These are phyloP conservation scores for Byasa hedistus DNA, from an alignment of 2,888 invertebrate genomes.

Conservation along the genomic window DNA sequence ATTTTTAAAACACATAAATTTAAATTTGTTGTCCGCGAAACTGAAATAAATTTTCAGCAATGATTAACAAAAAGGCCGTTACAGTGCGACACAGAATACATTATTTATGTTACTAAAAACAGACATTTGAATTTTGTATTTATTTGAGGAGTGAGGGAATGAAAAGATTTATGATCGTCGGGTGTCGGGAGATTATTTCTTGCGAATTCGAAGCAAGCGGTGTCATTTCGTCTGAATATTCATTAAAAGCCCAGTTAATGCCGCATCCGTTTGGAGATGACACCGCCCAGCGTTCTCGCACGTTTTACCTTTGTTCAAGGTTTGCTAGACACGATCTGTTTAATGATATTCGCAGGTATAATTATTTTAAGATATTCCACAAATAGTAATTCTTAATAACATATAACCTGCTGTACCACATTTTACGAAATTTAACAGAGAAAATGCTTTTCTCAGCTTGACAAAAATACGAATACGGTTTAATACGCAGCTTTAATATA, in stretches of 20 bases:
- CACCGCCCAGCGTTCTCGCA: slow-evolving; percentile 43
- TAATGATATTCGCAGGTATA: slow-evolving; percentile 39
- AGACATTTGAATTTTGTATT: slow-evolving; percentile 26
- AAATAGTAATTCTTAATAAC: not conserved
- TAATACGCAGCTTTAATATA: too few species aligned
- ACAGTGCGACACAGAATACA: slow-evolving; percentile 24
- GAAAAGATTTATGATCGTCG: slow-evolving; percentile 57
- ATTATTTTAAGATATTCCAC: not conserved
- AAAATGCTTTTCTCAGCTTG: too few species aligned
- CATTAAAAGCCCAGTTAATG: slow-evolving; percentile 56
- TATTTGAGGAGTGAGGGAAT: slow-evolving; percentile 28
- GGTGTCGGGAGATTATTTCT: slow-evolving; percentile 59
- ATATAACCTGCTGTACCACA: not conserved
- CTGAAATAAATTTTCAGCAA: slow-evolving; percentile 7
- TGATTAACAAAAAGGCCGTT: not conserved
- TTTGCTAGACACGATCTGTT: slow-evolving; percentile 39
- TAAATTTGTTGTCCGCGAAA: not conserved
- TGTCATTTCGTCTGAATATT: slow-evolving; percentile 67
- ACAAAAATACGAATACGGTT: too few species aligned
- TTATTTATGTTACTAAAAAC: slow-evolving; percentile 33
- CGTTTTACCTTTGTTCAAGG: slow-evolving; percentile 25
- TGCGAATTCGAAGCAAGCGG: slow-evolving; percentile 62
- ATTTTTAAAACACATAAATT: not conserved
- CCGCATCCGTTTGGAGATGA: slow-evolving; percentile 52
- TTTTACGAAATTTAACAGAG: too few species aligned